Evolutionary conservation across 2,113 vertebrate genomes (phyloP).

Genomic region (Aspidoscelis tigris): DNA sequence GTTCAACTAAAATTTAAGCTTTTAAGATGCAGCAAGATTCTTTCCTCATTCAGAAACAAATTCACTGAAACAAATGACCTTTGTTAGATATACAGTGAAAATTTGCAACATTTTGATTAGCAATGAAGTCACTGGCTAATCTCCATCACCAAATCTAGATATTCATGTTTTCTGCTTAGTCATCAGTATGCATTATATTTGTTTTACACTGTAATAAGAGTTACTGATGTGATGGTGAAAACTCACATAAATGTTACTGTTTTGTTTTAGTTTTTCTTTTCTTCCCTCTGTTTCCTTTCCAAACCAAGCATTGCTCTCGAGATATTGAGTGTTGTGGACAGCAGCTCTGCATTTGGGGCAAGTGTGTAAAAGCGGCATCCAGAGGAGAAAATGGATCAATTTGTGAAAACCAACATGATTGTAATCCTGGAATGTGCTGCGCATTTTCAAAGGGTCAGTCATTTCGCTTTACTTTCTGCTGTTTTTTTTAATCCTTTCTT

Average conservation of each 20-base stretch:
- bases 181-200: background rate
- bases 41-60: too few relatives aligned
- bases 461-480: background rate
- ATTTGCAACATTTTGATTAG: background rate
- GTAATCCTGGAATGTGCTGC: constrained; percentile 86
- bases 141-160: background rate
- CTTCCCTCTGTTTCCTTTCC: background rate
- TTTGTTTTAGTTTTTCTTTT: background rate
- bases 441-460: constrained; percentile 86
- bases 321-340: constrained; percentile 88
- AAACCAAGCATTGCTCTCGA: constrained; percentile 80
- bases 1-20: too few relatives aligned
- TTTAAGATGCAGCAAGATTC: too few relatives aligned
- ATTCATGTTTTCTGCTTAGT: background rate
- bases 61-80: background rate
- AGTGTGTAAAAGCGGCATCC: constrained; percentile 77
- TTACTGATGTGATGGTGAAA: rapidly evolving
- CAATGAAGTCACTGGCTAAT: background rate
- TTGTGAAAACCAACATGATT: constrained; percentile 88
- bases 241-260: rapidly evolving
- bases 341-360: constrained; percentile 90
- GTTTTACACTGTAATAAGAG: background rate
- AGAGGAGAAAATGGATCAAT: constrained; percentile 89
- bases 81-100: background rate
- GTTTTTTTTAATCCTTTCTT: background rate